Evolutionary conservation across 2,888 invertebrate genomes (phyloP), one percentile per base, ranked within the genome.

Genomic region (Strigamia crassipes): DNA sequence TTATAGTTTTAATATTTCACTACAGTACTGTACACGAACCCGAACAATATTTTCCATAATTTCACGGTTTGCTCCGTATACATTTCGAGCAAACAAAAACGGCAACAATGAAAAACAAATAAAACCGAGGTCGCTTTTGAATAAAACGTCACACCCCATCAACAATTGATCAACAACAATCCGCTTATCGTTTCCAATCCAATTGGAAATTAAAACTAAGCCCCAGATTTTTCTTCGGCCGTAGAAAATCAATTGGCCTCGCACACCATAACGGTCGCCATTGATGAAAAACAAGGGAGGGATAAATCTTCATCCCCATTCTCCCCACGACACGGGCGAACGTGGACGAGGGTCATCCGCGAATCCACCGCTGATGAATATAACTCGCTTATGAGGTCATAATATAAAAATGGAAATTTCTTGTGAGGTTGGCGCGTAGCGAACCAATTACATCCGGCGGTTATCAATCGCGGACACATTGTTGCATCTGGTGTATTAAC

Each of bases 331-430:
- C 5, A 38, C 38, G 0, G 15, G 27, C 73, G 12, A 31, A 73
- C 73, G 73, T 73, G 73, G 73, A 73, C 73, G 73, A 73, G 73
- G 73, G 73, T 73, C 73, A 73, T 73, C 73, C 73, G 31, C 73
- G 73, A 73, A 73, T 56, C 56, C 56, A 56, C 8, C 56, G 56
- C n/a, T 56, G 56, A 56, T 56, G 56, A 56, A 56, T 73, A 73
- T 73, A 73, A 73, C 31, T 73, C 73, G 73, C 73, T 73, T 73
- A 73, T 73, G 73, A 73, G 73, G 73, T 73, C 73, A 31, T 73
- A 73, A 73, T 73, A 73, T 73, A 73, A 73, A 73, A 73, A 73
- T 73, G 73, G 73, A 73, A 73, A 73, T 73, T 73, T 23, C 15
- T 66, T 18, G 18, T 56, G 18, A 56, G 56, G 56, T 56, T 56